A percentile compares a stretch with the other conserved stretches of the same genome.
Conservation (phyloP, 2,888 invertebrate species). For the Lordiphosa fenestrarum region DNA sequence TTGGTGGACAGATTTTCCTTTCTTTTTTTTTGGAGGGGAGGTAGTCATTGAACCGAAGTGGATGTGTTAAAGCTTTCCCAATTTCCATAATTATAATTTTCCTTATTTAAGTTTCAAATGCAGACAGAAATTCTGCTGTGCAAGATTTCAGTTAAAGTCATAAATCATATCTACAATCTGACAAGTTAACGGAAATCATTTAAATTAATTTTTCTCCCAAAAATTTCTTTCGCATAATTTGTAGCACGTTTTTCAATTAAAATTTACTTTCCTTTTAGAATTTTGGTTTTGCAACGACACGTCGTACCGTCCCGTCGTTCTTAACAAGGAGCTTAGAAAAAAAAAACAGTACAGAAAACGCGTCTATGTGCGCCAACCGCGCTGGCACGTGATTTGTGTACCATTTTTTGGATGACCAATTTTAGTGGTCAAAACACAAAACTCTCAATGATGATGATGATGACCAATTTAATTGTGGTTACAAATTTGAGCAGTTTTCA, state of each 20-base stretch:
- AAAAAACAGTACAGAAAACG: slow-evolving; percentile 19
- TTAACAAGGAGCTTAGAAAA: slow-evolving; percentile 10
- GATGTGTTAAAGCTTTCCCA: too few species aligned
- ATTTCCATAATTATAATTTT: too few species aligned
- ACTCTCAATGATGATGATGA: slow-evolving; percentile 29
- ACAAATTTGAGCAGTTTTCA: slow-evolving; percentile 47
- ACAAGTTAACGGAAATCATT: too few species aligned
- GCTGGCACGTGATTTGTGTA: slow-evolving; percentile 59
- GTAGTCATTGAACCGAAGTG: too few species aligned
- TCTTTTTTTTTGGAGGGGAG: too few species aligned
- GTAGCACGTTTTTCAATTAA: slow-evolving; percentile 78
- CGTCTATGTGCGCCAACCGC: slow-evolving; percentile 60
- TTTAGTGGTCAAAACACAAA: slow-evolving; percentile 23
- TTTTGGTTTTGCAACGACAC: slow-evolving; percentile 14
- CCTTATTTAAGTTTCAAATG: too few species aligned
- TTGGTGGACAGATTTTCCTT: too few species aligned
- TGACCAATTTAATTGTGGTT: slow-evolving; percentile 57
- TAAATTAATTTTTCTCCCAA: neutral
- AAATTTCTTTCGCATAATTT: slow-evolving; percentile 21
- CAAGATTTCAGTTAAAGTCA: too few species aligned
- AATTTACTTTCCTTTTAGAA: slow-evolving; percentile 51
- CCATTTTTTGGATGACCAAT: slow-evolving; percentile 45
- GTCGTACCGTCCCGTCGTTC: slow-evolving; percentile 17
- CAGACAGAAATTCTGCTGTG: too few species aligned
- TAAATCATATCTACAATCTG: too few species aligned